Conservation (phyloP, 1,140 invertebrate genomes). For the Sitophilus oryzae region DNA sequence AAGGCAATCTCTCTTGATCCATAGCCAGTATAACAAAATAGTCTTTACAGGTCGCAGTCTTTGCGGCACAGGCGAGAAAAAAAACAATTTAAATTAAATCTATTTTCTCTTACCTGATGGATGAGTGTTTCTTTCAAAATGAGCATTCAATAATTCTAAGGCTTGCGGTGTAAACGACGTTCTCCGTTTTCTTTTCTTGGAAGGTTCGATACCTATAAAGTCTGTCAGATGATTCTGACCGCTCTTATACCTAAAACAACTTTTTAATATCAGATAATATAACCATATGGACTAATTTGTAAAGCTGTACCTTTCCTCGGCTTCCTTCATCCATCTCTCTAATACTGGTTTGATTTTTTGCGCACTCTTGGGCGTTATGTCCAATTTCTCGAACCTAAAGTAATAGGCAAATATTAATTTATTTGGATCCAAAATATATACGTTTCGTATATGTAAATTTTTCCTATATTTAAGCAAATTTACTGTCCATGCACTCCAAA, state of each 20-base stretch:
- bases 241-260: slow-evolving; percentile 73
- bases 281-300: background rate
- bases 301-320: slow-evolving; percentile 78
- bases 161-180: slow-evolving; percentile 97
- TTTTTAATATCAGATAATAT: slow-evolving; percentile 8
- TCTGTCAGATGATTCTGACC: slow-evolving; percentile 90
- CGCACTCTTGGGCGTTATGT: slow-evolving; percentile 98
- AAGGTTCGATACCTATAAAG: slow-evolving; percentile 92
- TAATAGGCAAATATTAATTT: background rate
- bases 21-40: too few species aligned
- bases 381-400: slow-evolving; percentile 95
- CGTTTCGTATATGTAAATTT: too few species aligned
- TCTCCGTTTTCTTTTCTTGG: slow-evolving; percentile 91
- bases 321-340: slow-evolving; percentile 97
- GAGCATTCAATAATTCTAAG: slow-evolving; percentile 86
- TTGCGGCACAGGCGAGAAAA: too few species aligned
- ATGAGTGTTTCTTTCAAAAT: slow-evolving; percentile 96
- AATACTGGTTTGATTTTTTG: slow-evolving; percentile 98
- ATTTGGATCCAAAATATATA: background rate
- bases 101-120: slow-evolving; percentile 84
- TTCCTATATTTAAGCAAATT: too few species aligned
- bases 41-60: too few species aligned
- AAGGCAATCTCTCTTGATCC: too few species aligned
- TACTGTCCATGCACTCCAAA: too few species aligned
- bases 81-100: too few species aligned